Percentiles rank a stretch among this genome's conserved stretches.
Conservation (phyloP, 2,888 invertebrate species). For the Perdita meconis region DNA sequence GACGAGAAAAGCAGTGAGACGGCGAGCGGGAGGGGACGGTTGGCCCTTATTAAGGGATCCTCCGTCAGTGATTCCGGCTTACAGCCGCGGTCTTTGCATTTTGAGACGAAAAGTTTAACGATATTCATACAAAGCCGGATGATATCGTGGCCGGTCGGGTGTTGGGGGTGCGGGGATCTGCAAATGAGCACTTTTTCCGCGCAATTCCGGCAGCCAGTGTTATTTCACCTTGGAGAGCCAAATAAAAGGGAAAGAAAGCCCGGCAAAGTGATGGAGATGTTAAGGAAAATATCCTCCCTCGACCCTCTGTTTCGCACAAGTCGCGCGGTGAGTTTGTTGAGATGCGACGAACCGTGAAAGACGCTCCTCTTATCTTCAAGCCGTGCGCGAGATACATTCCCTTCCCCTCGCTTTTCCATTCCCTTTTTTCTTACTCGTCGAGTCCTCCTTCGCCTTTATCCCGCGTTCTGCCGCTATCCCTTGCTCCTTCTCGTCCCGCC, state of each 20-base stretch:
- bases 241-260: slow-evolving; percentile 55
- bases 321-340: slow-evolving; percentile 55
- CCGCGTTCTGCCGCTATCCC: neutral
- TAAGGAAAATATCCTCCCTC: slow-evolving; percentile 69
- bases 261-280: slow-evolving; percentile 56
- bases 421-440: neutral
- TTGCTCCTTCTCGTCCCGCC: slow-evolving; percentile 21
- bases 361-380: slow-evolving; percentile 63
- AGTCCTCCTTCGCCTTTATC: slow-evolving; percentile 4
- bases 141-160: slow-evolving; percentile 53
- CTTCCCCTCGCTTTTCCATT: slow-evolving; percentile 1
- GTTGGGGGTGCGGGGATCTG: slow-evolving; percentile 58
- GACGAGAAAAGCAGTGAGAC: slow-evolving; percentile 11
- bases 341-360: slow-evolving; percentile 72
- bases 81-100: slow-evolving; percentile 47
- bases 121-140: slow-evolving; percentile 73
- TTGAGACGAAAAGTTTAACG: slow-evolving; percentile 71
- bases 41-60: slow-evolving; percentile 62
- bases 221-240: slow-evolving; percentile 56
- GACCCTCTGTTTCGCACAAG: slow-evolving; percentile 37
- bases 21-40: neutral
- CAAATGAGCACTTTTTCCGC: slow-evolving; percentile 75
- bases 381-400: slow-evolving; percentile 46
- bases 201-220: slow-evolving; percentile 63
- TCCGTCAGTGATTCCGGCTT: slow-evolving; percentile 57